Evolutionary conservation across 1,140 invertebrate species (phyloP).

Genomic region (Agrypnia vestita): DNA sequence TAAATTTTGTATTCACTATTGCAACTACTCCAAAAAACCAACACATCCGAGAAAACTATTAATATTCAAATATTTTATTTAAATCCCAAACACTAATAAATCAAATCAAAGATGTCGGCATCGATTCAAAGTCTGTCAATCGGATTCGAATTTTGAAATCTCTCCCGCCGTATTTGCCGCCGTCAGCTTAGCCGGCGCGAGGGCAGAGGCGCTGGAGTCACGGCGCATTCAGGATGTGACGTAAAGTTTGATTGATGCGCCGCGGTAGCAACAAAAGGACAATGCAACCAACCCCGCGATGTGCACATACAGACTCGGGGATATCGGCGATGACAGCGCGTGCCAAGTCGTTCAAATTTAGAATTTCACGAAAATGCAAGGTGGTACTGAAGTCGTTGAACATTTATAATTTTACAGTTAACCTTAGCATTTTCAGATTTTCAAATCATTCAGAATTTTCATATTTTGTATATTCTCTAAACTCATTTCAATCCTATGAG

Average conservation of each 20-base stretch:
- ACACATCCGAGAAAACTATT: no score
- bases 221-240: conserved; percentile 44
- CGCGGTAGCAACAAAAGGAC: conserved; percentile 45
- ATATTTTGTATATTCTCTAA: no score
- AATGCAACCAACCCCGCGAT: conserved; percentile 49
- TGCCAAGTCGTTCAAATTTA: conserved; percentile 51
- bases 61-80: no score
- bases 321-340: conserved; percentile 54
- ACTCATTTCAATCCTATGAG: no score
- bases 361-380: conserved; percentile 25
- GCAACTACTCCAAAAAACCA: no score
- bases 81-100: no score
- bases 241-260: conserved; percentile 61
- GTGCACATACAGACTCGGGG: conserved; percentile 15
- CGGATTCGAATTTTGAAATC: neutral
- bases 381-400: neutral
- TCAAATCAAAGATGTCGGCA: neutral
- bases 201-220: conserved; percentile 22
- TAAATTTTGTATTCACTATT: no score
- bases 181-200: conserved; percentile 3
- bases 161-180: conserved; percentile 23
- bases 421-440: no score
- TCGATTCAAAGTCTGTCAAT: neutral
- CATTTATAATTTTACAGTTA: no score
- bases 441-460: no score